Evolutionary conservation across 35 echinoderm and acorn worm genomes (phyloP).

Genomic region (Apostichopus japonicus): DNA sequence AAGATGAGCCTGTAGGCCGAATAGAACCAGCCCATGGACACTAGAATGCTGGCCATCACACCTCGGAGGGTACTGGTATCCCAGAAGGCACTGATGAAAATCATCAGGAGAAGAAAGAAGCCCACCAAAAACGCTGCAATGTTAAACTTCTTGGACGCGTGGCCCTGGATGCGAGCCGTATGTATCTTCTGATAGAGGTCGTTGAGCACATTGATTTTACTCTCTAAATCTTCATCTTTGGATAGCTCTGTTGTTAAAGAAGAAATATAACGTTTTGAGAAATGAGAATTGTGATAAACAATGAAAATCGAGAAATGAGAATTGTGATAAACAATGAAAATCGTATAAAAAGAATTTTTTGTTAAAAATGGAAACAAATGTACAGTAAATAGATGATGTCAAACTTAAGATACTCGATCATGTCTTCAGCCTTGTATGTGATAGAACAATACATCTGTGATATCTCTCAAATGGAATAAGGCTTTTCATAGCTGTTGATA

Average conservation of each 20-base stretch:
- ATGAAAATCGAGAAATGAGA: not conserved
- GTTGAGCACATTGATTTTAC: conserved; percentile 41
- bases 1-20: conserved; percentile 52
- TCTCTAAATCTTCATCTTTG: conserved; percentile 43
- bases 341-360: not conserved
- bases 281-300: not conserved
- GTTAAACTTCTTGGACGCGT: conserved; percentile 47
- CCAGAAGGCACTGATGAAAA: conserved; percentile 54
- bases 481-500: no score
- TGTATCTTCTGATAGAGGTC: conserved; percentile 46
- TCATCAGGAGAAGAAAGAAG: conserved; percentile 32
- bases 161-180: conserved; percentile 36
- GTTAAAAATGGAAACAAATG: no score
- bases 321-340: not conserved
- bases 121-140: conserved; percentile 32
- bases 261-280: not conserved
- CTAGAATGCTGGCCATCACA: conserved; percentile 20
- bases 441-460: no score
- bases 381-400: no score
- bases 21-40: conserved; percentile 49
- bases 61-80: conserved; percentile 36
- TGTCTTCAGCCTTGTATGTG: no score
- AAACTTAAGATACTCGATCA: no score
- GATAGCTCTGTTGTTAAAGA: not conserved
- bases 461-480: no score